These are phyloP conservation scores for Actinopyga echinites DNA, from an alignment of 53 echinoderm and acorn worm species.

Conservation along the genomic window DNA sequence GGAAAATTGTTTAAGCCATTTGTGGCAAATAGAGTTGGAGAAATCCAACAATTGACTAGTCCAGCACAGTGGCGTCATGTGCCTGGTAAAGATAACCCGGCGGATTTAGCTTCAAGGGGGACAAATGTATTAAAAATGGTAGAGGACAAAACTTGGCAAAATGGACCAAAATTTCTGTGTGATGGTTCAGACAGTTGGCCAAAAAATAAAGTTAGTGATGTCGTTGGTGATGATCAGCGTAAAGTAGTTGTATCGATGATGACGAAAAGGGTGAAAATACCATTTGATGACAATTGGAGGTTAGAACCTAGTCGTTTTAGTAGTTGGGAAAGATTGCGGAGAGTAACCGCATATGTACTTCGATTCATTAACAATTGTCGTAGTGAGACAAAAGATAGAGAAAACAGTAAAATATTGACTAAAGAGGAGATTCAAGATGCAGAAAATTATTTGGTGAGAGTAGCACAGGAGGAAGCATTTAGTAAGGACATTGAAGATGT, in stretches of 20 bases:
- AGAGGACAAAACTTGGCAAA: slow-evolving; percentile 21
- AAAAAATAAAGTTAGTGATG: slow-evolving; percentile 13
- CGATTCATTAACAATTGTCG: slow-evolving; percentile 24
- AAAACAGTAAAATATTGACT: background rate
- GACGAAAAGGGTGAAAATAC: background rate
- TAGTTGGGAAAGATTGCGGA: slow-evolving; percentile 13
- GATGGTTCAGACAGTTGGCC: background rate
- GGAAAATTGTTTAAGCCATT: slow-evolving; percentile 19
- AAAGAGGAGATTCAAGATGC: slow-evolving; percentile 6
- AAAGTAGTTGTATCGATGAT: slow-evolving; percentile 31
- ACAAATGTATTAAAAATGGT: slow-evolving; percentile 22
- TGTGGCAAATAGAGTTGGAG: slow-evolving; percentile 57
- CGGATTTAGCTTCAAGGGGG: slow-evolving; percentile 51
- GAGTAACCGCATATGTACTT: slow-evolving; percentile 10
- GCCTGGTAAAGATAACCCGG: slow-evolving; percentile 44
- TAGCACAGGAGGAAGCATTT: background rate
- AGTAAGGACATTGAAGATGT: slow-evolving; percentile 12
- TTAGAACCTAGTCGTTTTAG: slow-evolving; percentile 15
- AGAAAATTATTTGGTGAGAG: slow-evolving; percentile 2
- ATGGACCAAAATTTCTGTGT: slow-evolving; percentile 37
- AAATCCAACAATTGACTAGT: slow-evolving; percentile 41
- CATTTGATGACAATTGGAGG: background rate
- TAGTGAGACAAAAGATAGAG: background rate
- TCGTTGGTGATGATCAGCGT: slow-evolving; percentile 2
- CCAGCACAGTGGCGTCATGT: slow-evolving; percentile 44